Conservation (phyloP, 1,140 invertebrate species). For the Halictus rubicundus region DNA sequence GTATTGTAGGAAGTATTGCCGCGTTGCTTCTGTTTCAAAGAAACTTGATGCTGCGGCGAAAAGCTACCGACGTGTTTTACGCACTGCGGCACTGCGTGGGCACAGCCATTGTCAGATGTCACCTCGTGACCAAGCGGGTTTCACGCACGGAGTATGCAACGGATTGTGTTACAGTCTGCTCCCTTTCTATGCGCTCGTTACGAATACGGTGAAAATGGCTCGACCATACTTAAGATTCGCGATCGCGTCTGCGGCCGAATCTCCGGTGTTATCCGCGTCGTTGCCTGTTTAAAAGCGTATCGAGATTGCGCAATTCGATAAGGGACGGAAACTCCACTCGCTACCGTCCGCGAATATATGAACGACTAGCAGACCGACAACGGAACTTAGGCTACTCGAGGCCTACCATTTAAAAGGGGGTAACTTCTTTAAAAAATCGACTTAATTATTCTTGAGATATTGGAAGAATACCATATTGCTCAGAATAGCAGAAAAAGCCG, state of each 20-base stretch:
- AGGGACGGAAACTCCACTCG: no score
- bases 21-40: conserved; percentile 43
- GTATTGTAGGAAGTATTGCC: not conserved
- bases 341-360: no score
- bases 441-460: no score
- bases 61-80: conserved; percentile 58
- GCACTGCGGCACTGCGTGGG: conserved; percentile 64
- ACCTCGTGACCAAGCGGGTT: conserved; percentile 71
- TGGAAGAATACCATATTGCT: no score
- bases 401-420: no score
- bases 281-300: not conserved
- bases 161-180: conserved; percentile 70
- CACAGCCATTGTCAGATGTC: conserved; percentile 69
- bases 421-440: no score
- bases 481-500: no score
- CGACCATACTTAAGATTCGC: not conserved
- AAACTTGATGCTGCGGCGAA: conserved; percentile 55
- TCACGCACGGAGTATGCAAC: conserved; percentile 68
- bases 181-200: conserved; percentile 38
- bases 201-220: conserved; percentile 41
- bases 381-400: no score
- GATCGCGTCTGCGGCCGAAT: not conserved
- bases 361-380: no score
- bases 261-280: not conserved
- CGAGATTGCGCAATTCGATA: no score